Evolutionary conservation across 1,140 invertebrate genomes (phyloP).

Genomic region (Dufourea novaeangliae): DNA sequence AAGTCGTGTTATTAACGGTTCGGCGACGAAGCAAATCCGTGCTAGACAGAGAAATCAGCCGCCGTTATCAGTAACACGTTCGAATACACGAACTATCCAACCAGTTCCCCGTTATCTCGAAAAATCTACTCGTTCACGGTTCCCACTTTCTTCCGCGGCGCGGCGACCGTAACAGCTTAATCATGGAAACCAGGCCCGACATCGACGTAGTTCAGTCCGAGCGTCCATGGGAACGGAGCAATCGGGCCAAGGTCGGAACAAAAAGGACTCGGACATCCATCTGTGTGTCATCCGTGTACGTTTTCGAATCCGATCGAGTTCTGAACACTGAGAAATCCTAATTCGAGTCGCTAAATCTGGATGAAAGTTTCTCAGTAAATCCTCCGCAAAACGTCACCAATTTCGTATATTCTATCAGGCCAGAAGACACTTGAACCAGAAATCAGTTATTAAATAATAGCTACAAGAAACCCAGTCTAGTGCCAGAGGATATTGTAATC

Average conservation of each 20-base stretch:
- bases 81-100: conserved; percentile 5
- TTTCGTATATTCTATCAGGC: too few species aligned
- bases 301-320: too few species aligned
- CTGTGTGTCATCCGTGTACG: not conserved
- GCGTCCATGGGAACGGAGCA: conserved; percentile 27
- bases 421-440: too few species aligned
- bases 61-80: conserved; percentile 15
- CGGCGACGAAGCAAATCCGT: not conserved
- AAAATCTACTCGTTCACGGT: conserved; percentile 40
- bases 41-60: not conserved
- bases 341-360: too few species aligned
- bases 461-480: not conserved
- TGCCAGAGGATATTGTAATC: too few species aligned
- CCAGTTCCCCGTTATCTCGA: conserved; percentile 41
- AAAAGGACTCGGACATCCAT: conserved; percentile 1
- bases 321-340: too few species aligned
- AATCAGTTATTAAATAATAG: not conserved
- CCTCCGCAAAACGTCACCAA: too few species aligned
- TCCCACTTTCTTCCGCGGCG: conserved; percentile 25
- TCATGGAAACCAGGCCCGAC: conserved; percentile 13
- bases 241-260: conserved; percentile 30
- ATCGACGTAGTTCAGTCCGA: not conserved
- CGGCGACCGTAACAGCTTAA: conserved; percentile 27
- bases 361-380: too few species aligned
- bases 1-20: not conserved